phyloP scores from a whole-genome alignment of 1,140 invertebrate genomes.

The Conus betulinus region DNA sequence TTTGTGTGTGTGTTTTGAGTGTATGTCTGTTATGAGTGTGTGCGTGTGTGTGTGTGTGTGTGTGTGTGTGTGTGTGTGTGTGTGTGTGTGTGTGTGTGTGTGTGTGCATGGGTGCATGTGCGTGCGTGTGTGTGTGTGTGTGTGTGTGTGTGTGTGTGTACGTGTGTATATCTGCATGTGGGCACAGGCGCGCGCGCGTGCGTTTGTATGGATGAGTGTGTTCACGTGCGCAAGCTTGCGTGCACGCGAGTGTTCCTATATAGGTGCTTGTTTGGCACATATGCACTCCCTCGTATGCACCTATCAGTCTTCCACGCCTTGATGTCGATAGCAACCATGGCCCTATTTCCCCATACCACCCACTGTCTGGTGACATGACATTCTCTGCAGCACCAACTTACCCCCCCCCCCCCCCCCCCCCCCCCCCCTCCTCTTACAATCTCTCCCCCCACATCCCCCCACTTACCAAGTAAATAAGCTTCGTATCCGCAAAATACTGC shows the following conservation, averaged over 20 bases:
- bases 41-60: background rate
- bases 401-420: too few relatives aligned
- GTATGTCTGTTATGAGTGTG: background rate
- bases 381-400: too few relatives aligned
- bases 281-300: background rate
- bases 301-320: too few relatives aligned
- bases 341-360: too few relatives aligned
- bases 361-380: too few relatives aligned
- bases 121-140: background rate
- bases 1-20: background rate
- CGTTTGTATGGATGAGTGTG: background rate
- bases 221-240: background rate
- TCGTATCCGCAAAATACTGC: too few relatives aligned
- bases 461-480: too few relatives aligned
- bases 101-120: background rate
- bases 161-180: background rate
- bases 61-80: slow-evolving; percentile 1
- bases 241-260: background rate
- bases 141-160: background rate
- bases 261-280: background rate
- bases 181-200: background rate
- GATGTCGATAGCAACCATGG: too few relatives aligned
- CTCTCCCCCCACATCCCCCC: too few relatives aligned
- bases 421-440: too few relatives aligned
- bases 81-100: background rate